Conservation (phyloP, 2,113 vertebrate species). For the Eublepharis macularius region DNA sequence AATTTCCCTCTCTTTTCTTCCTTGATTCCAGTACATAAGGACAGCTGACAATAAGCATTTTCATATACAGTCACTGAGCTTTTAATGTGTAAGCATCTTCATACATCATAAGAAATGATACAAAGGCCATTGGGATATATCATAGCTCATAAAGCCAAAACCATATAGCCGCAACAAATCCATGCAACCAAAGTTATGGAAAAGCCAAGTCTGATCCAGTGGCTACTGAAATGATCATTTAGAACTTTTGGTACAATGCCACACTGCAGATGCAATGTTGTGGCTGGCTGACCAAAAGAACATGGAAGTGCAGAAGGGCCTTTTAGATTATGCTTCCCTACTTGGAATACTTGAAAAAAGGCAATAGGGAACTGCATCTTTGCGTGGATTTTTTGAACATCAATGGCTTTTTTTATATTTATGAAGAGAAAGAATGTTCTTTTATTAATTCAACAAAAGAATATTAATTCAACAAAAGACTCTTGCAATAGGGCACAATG, state of each 20-base stretch:
- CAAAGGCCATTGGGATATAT: background rate
- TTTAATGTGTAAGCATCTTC: no score
- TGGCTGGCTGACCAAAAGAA: background rate
- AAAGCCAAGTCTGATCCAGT: background rate
- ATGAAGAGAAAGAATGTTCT: no score
- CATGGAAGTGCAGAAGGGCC: background rate
- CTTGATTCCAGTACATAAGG: constrained; percentile 21
- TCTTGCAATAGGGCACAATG: no score
- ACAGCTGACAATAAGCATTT: constrained; percentile 22
- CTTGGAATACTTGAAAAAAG: no score
- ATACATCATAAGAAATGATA: background rate
- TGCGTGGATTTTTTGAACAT: no score
- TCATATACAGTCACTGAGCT: background rate
- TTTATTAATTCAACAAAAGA: no score
- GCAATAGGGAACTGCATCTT: no score
- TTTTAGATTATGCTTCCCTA: background rate
- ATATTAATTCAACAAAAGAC: no score
- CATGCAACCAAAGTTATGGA: background rate
- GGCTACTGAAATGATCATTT: background rate
- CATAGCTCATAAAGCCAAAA: background rate
- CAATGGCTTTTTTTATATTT: no score
- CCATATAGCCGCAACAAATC: background rate
- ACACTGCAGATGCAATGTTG: background rate
- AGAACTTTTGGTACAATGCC: background rate
- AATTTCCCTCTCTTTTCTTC: constrained; percentile 37